Evolutionary conservation across 2,113 vertebrate genomes (phyloP).

Genomic region (Tragelaphus imberbis): DNA sequence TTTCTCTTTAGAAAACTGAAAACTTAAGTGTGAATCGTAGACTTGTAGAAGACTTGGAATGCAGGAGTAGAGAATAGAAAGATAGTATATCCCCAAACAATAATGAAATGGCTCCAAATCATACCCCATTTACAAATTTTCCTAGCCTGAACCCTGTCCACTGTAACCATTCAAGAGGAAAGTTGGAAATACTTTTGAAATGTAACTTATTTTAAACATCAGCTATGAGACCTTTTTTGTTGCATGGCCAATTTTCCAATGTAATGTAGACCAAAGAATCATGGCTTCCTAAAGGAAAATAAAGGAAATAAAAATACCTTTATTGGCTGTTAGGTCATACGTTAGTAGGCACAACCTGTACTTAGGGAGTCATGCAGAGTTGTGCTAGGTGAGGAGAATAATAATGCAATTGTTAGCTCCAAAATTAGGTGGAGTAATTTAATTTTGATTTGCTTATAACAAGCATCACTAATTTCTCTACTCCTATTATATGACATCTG

Average conservation of each 20-base stretch:
- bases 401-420: neutral
- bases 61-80: neutral
- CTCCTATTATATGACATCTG: neutral
- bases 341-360: neutral
- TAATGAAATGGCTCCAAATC: neutral
- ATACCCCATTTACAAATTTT: neutral
- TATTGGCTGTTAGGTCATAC: neutral
- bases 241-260: neutral
- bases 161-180: neutral
- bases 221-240: neutral
- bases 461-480: neutral
- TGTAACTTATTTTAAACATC: neutral
- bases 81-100: neutral
- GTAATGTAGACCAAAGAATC: neutral
- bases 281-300: neutral
- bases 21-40: neutral
- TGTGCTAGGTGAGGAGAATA: neutral
- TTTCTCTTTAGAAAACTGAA: neutral
- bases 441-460: neutral
- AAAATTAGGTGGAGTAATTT: neutral
- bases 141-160: neutral
- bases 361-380: neutral
- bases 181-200: conserved; percentile 4
- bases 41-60: neutral
- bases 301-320: neutral